These are phyloP conservation scores for Drosophila anomalipes DNA, from an alignment of 2,888 invertebrate genomes.

Conservation along the genomic window DNA sequence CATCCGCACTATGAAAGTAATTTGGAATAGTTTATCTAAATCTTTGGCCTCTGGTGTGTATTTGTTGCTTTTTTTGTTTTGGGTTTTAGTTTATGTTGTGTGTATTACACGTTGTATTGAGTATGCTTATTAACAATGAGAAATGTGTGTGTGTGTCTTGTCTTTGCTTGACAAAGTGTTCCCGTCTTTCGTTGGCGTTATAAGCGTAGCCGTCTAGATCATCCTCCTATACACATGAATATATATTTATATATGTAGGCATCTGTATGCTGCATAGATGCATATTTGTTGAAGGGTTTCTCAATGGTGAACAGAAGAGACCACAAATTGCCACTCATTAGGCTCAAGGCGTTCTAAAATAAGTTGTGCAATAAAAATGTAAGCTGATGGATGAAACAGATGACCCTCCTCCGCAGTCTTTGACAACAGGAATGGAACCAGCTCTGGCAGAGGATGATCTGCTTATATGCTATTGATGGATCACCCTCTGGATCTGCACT, in stretches of 20 bases:
- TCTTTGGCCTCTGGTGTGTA: slow-evolving; percentile 25
- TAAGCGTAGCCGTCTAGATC: slow-evolving; percentile 62
- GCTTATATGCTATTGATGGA: not conserved
- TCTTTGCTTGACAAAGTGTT: slow-evolving; percentile 36
- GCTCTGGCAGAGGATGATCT: not conserved
- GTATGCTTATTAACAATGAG: slow-evolving; percentile 60
- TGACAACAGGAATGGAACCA: not conserved
- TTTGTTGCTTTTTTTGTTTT: slow-evolving; percentile 18
- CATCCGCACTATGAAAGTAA: slow-evolving; percentile 52
- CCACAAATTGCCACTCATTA: not conserved
- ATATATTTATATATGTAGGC: slow-evolving; percentile 3
- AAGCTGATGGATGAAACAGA: too few relatives aligned
- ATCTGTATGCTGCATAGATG: slow-evolving; percentile 20
- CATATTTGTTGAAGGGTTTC: too few relatives aligned
- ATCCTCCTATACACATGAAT: slow-evolving; percentile 2
- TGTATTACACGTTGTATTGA: slow-evolving; percentile 38
- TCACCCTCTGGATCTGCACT: not conserved
- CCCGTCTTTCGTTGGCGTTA: slow-evolving; percentile 44
- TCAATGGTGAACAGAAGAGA: not conserved
- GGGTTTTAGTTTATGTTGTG: slow-evolving; percentile 16
- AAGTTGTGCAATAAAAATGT: too few relatives aligned
- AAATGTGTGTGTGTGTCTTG: slow-evolving; percentile 32
- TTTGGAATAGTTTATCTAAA: slow-evolving; percentile 44
- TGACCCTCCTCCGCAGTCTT: not conserved
- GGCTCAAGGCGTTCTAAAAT: too few relatives aligned